These are phyloP conservation scores for Neoarius graeffei DNA, from an alignment of 2,113 vertebrate species.

Conservation along the genomic window DNA sequence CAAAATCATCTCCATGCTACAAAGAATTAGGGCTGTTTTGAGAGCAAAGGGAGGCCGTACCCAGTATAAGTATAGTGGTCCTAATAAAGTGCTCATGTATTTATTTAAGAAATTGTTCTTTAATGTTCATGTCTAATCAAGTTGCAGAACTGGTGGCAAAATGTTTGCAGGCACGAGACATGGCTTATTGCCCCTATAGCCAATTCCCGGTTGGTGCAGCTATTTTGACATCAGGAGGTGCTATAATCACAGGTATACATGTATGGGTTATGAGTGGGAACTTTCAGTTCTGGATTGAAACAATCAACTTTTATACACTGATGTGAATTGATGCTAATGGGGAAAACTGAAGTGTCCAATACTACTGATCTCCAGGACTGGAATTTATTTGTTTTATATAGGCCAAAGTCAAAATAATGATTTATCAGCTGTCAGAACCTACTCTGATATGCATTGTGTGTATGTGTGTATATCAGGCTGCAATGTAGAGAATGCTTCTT, in stretches of 20 bases:
- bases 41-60: too few species aligned
- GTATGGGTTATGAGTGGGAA: background rate
- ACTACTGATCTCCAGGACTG: background rate
- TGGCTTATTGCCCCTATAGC: slow-evolving; percentile 91
- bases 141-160: slow-evolving; percentile 74
- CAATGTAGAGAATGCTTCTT: slow-evolving; percentile 88
- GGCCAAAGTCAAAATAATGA: background rate
- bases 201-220: slow-evolving; percentile 87
- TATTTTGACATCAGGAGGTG: slow-evolving; percentile 78
- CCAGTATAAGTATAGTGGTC: too few species aligned
- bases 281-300: background rate
- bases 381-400: background rate
- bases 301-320: background rate
- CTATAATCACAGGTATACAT: slow-evolving; percentile 83
- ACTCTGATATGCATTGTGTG: background rate
- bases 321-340: background rate
- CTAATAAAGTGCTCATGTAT: background rate
- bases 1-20: too few species aligned
- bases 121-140: slow-evolving; percentile 26
- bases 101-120: background rate
- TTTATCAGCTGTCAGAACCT: background rate
- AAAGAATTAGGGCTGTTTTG: too few species aligned
- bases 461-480: slow-evolving; percentile 77
- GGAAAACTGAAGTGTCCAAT: background rate
- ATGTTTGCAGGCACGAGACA: slow-evolving; percentile 78